These are phyloP conservation scores for Macroglossus sobrinus DNA, from an alignment of 2,113 vertebrate genomes.

Conservation along the genomic window DNA sequence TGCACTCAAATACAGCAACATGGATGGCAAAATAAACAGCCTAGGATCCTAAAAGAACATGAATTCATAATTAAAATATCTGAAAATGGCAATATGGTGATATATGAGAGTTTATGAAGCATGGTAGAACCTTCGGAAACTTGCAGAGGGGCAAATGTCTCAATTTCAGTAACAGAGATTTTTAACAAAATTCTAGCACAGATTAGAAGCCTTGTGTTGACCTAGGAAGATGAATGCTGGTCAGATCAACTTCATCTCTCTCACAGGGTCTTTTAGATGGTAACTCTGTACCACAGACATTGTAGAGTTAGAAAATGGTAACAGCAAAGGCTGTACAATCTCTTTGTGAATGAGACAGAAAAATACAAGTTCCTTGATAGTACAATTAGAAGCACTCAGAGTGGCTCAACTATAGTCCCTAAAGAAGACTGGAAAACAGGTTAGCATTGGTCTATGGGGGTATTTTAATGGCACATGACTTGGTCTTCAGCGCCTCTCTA, in stretches of 20 bases:
- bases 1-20: background rate
- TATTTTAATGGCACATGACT: background rate
- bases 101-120: background rate
- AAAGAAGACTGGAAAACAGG: background rate
- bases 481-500: background rate
- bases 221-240: background rate
- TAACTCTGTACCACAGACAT: background rate
- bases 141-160: background rate
- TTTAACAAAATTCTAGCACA: slow-evolving; percentile 9
- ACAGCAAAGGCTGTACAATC: background rate
- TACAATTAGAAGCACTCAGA: background rate
- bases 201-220: background rate
- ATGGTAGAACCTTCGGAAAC: slow-evolving; percentile 9
- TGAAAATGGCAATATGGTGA: background rate
- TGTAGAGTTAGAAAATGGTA: background rate
- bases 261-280: background rate
- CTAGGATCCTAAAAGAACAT: background rate
- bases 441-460: background rate
- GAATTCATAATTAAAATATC: background rate
- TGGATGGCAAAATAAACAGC: background rate
- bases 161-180: background rate
- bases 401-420: background rate
- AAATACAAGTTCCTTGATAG: background rate
- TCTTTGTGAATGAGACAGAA: background rate
- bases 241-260: background rate